A percentile compares a stretch with the other conserved stretches of the same genome.
These are phyloP conservation scores for Drosophila miranda DNA, from an alignment of 1,140 invertebrate species.

Conservation along the genomic window DNA sequence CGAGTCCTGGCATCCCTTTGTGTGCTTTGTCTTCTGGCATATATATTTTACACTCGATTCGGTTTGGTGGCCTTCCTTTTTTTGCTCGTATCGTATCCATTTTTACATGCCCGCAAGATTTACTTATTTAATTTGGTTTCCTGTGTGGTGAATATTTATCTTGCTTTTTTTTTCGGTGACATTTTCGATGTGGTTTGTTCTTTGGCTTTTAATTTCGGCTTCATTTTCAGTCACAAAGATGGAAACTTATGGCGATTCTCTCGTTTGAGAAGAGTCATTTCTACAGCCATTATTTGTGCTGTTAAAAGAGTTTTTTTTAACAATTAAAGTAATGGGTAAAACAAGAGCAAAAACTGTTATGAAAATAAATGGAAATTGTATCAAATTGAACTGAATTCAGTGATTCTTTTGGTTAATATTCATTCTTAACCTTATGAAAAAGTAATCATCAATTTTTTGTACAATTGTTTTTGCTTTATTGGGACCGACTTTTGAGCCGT, in stretches of 20 bases:
- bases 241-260: not conserved
- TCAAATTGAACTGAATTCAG: too few relatives aligned
- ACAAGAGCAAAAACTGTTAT: too few relatives aligned
- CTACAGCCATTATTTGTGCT: too few relatives aligned
- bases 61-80: constrained; percentile 26
- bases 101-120: constrained; percentile 53
- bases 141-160: constrained; percentile 39
- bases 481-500: too few relatives aligned
- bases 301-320: too few relatives aligned
- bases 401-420: too few relatives aligned
- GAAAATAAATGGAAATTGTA: too few relatives aligned
- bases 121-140: constrained; percentile 63
- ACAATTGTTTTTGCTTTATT: too few relatives aligned
- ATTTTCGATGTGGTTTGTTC: constrained; percentile 19
- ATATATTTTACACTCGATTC: constrained; percentile 30
- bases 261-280: too few relatives aligned
- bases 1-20: constrained; percentile 48
- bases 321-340: too few relatives aligned
- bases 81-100: constrained; percentile 30
- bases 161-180: constrained; percentile 22
- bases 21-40: constrained; percentile 52
- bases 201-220: constrained; percentile 38
- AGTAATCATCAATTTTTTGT: too few relatives aligned
- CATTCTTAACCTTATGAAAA: too few relatives aligned
- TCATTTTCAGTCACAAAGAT: constrained; percentile 24